phyloP scores from a whole-genome alignment of 2,888 invertebrate species.

The Ernsta delagoae region DNA sequence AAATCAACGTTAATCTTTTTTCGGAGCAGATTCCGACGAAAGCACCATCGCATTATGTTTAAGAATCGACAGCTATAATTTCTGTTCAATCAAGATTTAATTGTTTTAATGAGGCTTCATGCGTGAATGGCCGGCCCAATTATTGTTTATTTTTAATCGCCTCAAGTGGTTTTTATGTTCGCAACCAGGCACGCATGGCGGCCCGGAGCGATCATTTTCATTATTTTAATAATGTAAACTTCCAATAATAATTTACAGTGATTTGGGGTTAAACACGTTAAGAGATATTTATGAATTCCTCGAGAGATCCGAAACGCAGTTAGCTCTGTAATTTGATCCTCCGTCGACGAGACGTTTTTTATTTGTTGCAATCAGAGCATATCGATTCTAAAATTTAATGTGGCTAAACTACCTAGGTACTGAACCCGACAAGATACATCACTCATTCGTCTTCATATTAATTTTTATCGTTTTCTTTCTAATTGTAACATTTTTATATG shows the following conservation, averaged over 20 bases:
- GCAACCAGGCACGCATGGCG: constrained; percentile 80
- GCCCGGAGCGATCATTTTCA: constrained; percentile 83
- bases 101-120: constrained; percentile 85
- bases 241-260: constrained; percentile 85
- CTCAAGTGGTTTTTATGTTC: constrained; percentile 83
- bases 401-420: constrained; percentile 6
- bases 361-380: constrained; percentile 52
- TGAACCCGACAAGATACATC: constrained; percentile 14
- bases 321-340: constrained; percentile 74
- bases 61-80: constrained; percentile 85
- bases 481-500: too few species aligned
- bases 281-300: constrained; percentile 81
- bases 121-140: constrained; percentile 85
- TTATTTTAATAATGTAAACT: constrained; percentile 85
- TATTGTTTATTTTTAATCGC: constrained; percentile 86
- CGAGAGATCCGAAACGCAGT: constrained; percentile 64
- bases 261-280: constrained; percentile 84
- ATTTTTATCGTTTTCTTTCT: neutral
- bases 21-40: constrained; percentile 78
- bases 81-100: constrained; percentile 85
- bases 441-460: constrained; percentile 7
- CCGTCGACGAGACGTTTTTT: constrained; percentile 57
- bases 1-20: constrained; percentile 83
- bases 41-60: constrained; percentile 81
- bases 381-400: constrained; percentile 30